Percentiles rank a stretch among this genome's conserved stretches.
Evolutionary conservation across 2,797 vertebrate species (phyloP).

Genomic region (Artibeus jamaicensis): DNA sequence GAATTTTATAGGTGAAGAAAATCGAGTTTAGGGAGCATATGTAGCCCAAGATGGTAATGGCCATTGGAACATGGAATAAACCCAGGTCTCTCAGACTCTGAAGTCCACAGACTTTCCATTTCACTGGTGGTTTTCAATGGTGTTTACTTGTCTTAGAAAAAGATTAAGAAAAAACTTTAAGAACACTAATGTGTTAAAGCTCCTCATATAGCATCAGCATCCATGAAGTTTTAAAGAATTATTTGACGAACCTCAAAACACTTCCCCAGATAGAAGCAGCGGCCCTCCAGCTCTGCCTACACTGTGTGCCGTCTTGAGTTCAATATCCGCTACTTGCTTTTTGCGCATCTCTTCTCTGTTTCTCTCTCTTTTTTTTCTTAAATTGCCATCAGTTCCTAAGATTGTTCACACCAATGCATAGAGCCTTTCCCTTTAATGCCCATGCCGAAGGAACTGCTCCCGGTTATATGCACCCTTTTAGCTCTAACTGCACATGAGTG

Average conservation of each 20-base stretch:
- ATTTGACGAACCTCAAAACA: neutral
- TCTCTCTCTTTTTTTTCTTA: neutral
- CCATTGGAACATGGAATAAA: neutral
- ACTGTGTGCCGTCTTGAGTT: fast-evolving
- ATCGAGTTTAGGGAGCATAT: neutral
- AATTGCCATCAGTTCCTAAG: neutral
- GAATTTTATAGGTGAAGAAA: neutral
- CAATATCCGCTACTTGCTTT: neutral
- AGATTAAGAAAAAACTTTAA: neutral
- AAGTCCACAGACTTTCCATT: neutral
- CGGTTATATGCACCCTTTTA: slow-evolving; percentile 3
- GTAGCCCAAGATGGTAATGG: neutral
- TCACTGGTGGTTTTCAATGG: neutral
- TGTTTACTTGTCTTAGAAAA: neutral
- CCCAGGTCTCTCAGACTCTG: neutral
- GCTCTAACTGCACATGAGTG: neutral
- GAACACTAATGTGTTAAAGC: neutral
- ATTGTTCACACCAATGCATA: neutral
- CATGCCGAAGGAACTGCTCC: neutral
- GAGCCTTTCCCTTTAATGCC: neutral
- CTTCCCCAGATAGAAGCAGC: neutral
- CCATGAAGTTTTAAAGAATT: slow-evolving; percentile 31
- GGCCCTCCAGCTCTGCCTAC: neutral
- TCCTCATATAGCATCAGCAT: neutral
- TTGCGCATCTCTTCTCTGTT: neutral